phyloP scores from a whole-genome alignment of 1,140 invertebrate species.

The Saccostrea echinata region DNA sequence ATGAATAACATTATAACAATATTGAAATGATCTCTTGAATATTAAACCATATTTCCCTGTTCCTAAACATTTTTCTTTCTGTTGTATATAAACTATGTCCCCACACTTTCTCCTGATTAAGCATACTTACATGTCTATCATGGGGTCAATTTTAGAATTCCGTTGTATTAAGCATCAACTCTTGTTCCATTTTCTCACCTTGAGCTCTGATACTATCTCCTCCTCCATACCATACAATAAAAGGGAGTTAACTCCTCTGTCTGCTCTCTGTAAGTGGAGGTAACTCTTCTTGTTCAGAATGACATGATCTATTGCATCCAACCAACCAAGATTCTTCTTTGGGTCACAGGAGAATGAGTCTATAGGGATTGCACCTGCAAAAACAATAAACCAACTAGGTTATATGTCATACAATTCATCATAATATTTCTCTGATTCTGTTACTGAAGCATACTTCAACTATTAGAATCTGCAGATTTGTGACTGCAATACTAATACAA shows the following conservation, averaged over 20 bases:
- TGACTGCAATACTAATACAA: too few relatives aligned
- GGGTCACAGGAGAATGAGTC: conserved; percentile 2
- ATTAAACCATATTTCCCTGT: too few relatives aligned
- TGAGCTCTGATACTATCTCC: conserved; percentile 40
- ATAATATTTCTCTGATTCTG: too few relatives aligned
- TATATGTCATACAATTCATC: neutral
- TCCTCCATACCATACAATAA: conserved; percentile 51
- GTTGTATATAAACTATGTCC: too few relatives aligned
- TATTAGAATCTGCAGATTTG: neutral
- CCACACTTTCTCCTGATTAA: too few relatives aligned
- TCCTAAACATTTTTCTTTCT: too few relatives aligned
- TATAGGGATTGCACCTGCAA: conserved; percentile 28
- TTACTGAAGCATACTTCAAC: too few relatives aligned
- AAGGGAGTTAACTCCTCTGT: conserved; percentile 42
- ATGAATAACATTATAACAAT: too few relatives aligned
- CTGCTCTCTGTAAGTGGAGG: conserved; percentile 42
- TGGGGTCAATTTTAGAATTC: too few relatives aligned
- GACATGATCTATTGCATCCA: conserved; percentile 44
- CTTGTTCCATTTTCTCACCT: neutral
- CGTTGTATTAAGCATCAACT: too few relatives aligned
- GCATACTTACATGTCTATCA: too few relatives aligned
- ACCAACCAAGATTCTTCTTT: conserved; percentile 29
- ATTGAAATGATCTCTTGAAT: too few relatives aligned
- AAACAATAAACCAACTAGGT: neutral
- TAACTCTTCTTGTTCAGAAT: conserved; percentile 55